Evolutionary conservation across 2,797 vertebrate species (phyloP), one percentile per base, ranked within the genome.

Genomic region (Schizopygopsis pylzovi): DNA sequence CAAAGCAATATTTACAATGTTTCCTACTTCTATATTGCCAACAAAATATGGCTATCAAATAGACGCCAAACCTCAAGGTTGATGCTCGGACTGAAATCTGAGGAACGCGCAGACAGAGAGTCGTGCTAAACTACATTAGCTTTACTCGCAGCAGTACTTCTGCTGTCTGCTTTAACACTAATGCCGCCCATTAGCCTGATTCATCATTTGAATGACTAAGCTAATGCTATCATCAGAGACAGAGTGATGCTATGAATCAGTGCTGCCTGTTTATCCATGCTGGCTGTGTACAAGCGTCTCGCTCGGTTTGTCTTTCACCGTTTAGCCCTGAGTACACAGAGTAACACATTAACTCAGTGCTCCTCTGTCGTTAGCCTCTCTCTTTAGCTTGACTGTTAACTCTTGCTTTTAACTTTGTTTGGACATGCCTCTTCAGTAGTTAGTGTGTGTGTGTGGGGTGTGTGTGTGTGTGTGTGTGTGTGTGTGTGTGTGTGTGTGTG

Each of bases 201-300:
- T 83, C 85, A 83, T 87, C 81, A 79, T 72, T 83, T 87, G 52
- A 83, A 78, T 83, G 85, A 83, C 85, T 83, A 87, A 83, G 75
- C 73, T 79, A 71, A 83, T 71, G 63, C 65, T 73, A 72, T 86
- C 80, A 82, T 56, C 80, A 56, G 71, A 54, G 63, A 68, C 5
- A 0, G 33, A 79, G 70, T 45, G 70, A 76, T 67, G 72, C 65
- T 76, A 52, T 82, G 79, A 59, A 82, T 86, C 79, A 82, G 73
- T n/a, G 43, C 67, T 61, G 67, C 59, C 61, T 22, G 65, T 82
- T 71, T 79, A 56, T 83, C 72, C 33, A 18, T 71, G 63, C 63
- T 22, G 61, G 79, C n/a, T 68, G 79, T 81, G 79, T 86, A 49
- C 39, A 56, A 76, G 68, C 70, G 41, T 47, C 47, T 79, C 75